phyloP scores from a whole-genome alignment of 2,113 vertebrate species.

The Salvator merianae region DNA sequence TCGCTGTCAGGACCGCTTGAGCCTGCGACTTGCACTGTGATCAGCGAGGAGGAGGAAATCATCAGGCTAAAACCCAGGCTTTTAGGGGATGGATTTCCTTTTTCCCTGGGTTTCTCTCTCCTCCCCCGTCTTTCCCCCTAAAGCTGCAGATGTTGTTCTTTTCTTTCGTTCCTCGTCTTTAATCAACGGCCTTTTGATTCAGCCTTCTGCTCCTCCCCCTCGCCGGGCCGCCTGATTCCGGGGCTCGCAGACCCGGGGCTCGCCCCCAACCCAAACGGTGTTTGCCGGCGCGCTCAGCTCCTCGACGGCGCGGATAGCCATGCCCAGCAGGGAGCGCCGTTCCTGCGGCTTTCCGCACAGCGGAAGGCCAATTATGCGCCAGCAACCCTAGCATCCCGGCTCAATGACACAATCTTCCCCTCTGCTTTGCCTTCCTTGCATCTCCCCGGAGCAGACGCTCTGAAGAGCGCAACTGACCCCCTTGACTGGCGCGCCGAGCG shows the following conservation, averaged over 20 bases:
- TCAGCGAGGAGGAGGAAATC: background rate
- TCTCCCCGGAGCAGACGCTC: slow-evolving; percentile 24
- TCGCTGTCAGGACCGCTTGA: background rate
- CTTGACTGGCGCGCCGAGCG: slow-evolving; percentile 46
- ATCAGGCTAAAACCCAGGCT: background rate
- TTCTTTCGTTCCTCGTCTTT: background rate
- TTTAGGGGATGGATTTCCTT: background rate
- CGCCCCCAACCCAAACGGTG: background rate
- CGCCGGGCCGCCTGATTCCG: background rate
- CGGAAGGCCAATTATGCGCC: slow-evolving; percentile 26
- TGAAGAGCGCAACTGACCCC: slow-evolving; percentile 46
- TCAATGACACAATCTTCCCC: slow-evolving; percentile 39
- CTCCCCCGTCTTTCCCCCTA: background rate
- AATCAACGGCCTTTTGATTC: background rate
- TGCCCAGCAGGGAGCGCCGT: slow-evolving; percentile 14
- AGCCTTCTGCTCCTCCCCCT: no score
- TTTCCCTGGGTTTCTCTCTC: background rate
- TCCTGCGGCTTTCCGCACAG: slow-evolving; percentile 44
- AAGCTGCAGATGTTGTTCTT: background rate
- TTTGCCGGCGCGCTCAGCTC: background rate
- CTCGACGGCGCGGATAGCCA: slow-evolving; percentile 10
- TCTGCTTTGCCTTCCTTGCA: slow-evolving; percentile 12
- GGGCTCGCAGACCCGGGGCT: background rate
- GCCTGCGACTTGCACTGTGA: slow-evolving; percentile 9
- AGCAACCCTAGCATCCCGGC: slow-evolving; percentile 7